phyloP scores from a whole-genome alignment of 2,888 invertebrate genomes.

The Hydraecia micacea region DNA sequence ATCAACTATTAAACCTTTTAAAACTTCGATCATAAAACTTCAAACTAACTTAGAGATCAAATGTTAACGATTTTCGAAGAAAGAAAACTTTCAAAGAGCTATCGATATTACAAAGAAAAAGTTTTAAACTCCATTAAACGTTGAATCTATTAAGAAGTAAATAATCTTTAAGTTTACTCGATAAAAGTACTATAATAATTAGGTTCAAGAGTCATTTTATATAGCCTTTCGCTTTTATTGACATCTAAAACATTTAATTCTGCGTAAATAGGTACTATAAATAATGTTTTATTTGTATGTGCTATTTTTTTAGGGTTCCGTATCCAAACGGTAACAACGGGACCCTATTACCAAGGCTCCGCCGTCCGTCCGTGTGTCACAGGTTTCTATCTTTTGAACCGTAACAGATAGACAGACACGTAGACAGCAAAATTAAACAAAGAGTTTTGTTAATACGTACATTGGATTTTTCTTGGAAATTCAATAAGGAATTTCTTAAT shows the following conservation, averaged over 20 bases:
- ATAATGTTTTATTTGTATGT: neutral
- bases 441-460: neutral
- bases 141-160: constrained; percentile 39
- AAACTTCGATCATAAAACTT: constrained; percentile 46
- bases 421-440: neutral
- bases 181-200: neutral
- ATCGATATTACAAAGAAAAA: constrained; percentile 52
- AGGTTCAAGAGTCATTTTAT: neutral
- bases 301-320: neutral
- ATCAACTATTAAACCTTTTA: constrained; percentile 26
- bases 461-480: neutral
- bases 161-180: constrained; percentile 22
- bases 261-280: neutral
- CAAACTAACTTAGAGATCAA: constrained; percentile 33
- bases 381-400: neutral
- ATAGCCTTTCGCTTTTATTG: constrained; percentile 28
- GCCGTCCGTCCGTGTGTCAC: neutral
- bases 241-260: constrained; percentile 44
- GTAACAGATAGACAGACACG: neutral
- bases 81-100: constrained; percentile 41
- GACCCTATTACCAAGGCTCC: neutral
- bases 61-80: constrained; percentile 44
- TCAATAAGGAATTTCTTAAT: neutral
- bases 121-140: constrained; percentile 52
- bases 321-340: neutral